A percentile compares a stretch with the other conserved stretches of the same genome.
Conservation (phyloP, 1,140 invertebrate genomes). For the Drosophila sechellia region DNA sequence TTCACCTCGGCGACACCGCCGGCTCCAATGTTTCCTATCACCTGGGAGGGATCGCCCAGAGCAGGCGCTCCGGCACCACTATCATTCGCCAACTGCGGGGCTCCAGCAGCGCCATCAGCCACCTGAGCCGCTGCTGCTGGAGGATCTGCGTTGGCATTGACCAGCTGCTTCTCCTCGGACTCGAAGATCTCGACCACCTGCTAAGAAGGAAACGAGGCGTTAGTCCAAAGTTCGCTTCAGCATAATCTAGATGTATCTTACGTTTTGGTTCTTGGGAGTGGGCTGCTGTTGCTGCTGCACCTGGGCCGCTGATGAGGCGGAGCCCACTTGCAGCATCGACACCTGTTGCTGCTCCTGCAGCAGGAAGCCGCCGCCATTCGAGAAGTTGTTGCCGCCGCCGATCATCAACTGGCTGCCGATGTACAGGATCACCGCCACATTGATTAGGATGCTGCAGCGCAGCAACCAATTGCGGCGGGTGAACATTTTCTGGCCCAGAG, state of each 20-base stretch:
- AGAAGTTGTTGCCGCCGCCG: constrained; percentile 78
- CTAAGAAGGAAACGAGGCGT: constrained; percentile 1
- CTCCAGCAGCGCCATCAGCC: constrained; percentile 11
- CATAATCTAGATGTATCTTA: constrained; percentile 14
- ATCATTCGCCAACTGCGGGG: constrained; percentile 37
- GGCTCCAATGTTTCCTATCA: constrained; percentile 67
- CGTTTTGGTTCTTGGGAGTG: constrained; percentile 58
- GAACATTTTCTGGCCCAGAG: constrained; percentile 85
- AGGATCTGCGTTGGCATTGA: constrained; percentile 38
- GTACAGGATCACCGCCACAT: constrained; percentile 89
- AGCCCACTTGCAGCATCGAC: constrained; percentile 44
- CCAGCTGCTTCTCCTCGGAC: constrained; percentile 51
- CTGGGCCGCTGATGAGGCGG: constrained; percentile 25
- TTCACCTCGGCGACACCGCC: constrained; percentile 52
- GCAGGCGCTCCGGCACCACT: constrained; percentile 32
- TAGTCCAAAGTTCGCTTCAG: background rate
- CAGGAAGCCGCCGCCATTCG: constrained; percentile 71
- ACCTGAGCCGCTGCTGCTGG: constrained; percentile 19
- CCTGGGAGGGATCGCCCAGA: constrained; percentile 44
- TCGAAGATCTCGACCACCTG: constrained; percentile 48
- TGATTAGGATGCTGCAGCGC: constrained; percentile 90
- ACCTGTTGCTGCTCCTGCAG: constrained; percentile 69
- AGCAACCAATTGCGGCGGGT: constrained; percentile 89
- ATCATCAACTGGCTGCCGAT: constrained; percentile 86
- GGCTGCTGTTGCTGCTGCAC: constrained; percentile 55